A percentile compares a stretch with the other conserved stretches of the same genome.
Conservation (phyloP, 2,888 invertebrate genomes). For the Dryocosmus kuriphilus region DNA sequence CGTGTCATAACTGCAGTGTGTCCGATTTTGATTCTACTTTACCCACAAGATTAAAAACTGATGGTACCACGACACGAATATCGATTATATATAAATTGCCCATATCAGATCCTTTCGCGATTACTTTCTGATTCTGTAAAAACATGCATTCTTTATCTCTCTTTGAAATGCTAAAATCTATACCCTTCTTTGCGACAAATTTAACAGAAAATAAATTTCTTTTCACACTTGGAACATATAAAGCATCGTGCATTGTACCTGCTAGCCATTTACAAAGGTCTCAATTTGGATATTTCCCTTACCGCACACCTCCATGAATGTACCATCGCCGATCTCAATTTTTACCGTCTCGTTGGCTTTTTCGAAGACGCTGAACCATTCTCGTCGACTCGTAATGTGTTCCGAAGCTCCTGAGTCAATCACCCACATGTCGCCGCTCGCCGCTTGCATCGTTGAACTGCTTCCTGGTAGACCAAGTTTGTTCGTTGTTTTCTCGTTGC, state of each 20-base stretch:
- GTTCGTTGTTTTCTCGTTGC: constrained; percentile 1
- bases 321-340: constrained; percentile 14
- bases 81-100: constrained; percentile 43
- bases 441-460: constrained; percentile 11
- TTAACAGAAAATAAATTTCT: no score
- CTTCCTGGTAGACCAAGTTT: constrained; percentile 49
- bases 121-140: constrained; percentile 13
- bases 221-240: no score
- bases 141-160: no score
- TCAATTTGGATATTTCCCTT: constrained; percentile 45
- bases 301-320: constrained; percentile 20
- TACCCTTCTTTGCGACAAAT: no score
- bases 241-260: no score
- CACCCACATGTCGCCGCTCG: constrained; percentile 40
- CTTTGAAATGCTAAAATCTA: no score
- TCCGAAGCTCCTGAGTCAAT: constrained; percentile 60
- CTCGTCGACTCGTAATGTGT: constrained; percentile 59
- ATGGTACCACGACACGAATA: no score
- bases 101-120: constrained; percentile 40
- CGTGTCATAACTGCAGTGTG: no score
- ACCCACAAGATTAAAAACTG: neutral
- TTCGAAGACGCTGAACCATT: constrained; percentile 1
- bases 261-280: no score
- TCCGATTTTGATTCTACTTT: neutral
- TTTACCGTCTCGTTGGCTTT: constrained; percentile 1